phyloP scores from a whole-genome alignment of 2,888 invertebrate species.

The Rhagonycha lutea region DNA sequence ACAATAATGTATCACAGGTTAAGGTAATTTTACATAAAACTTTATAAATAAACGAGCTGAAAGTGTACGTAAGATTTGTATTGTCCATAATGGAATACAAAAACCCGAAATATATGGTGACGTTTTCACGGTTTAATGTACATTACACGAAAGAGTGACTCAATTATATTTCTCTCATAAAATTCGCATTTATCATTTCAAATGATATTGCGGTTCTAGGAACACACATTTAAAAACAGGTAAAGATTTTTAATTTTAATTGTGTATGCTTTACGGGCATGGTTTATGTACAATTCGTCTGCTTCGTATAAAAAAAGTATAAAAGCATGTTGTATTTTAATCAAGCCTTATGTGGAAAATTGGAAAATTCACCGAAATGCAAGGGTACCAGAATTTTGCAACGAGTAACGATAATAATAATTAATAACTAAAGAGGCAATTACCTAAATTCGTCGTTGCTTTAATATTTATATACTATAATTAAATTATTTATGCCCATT shows the following conservation, averaged over 20 bases:
- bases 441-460: too few species aligned
- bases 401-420: background rate
- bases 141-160: background rate
- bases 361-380: background rate
- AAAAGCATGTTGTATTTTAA: background rate
- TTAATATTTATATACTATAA: too few species aligned
- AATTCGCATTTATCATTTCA: background rate
- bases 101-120: background rate
- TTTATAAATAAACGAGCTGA: background rate
- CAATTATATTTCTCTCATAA: background rate
- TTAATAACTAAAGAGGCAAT: too few species aligned
- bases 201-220: background rate
- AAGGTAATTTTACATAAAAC: slow-evolving; percentile 9
- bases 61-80: background rate
- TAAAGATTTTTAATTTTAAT: background rate
- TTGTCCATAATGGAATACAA: background rate
- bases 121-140: background rate
- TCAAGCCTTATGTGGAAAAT: background rate
- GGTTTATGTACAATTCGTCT: background rate
- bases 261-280: background rate
- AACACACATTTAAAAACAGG: background rate
- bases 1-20: slow-evolving; percentile 12
- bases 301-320: background rate
- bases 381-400: too few species aligned
- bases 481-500: too few species aligned